These are phyloP conservation scores for Gastrophryne carolinensis DNA, from an alignment of 2,797 vertebrate genomes.

Conservation along the genomic window DNA sequence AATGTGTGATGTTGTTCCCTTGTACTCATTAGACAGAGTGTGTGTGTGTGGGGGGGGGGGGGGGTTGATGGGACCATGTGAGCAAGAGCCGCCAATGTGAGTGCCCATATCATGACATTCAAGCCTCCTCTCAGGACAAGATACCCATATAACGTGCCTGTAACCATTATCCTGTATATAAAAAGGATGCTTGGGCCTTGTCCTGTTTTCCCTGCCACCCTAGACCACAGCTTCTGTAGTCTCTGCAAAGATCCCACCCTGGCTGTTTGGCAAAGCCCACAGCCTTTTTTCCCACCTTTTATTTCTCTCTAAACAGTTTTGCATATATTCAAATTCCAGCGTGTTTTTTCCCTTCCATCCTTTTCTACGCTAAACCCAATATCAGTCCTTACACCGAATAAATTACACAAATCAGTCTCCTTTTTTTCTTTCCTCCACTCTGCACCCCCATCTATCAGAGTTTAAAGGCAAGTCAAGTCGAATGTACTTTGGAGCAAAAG, in stretches of 20 bases:
- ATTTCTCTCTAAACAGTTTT: slow-evolving; percentile 66
- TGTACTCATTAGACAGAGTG: no score
- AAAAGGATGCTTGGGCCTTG: no score
- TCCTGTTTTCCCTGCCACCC: no score
- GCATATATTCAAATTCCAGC: slow-evolving; percentile 67
- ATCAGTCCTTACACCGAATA: slow-evolving; percentile 57
- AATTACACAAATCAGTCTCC: slow-evolving; percentile 70
- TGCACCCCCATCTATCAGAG: slow-evolving; percentile 73
- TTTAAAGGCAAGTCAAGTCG: slow-evolving; percentile 70
- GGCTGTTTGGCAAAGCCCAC: slow-evolving; percentile 54
- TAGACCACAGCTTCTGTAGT: no score
- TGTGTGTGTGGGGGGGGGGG: not conserved
- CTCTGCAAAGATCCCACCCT: no score
- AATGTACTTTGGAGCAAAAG: slow-evolving; percentile 67
- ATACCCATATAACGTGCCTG: no score
- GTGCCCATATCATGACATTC: not conserved
- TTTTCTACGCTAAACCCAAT: slow-evolving; percentile 40
- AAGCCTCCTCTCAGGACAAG: no score
- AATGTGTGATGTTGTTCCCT: no score
- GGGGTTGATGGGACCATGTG: not conserved
- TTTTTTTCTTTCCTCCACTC: slow-evolving; percentile 56
- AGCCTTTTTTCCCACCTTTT: slow-evolving; percentile 40
- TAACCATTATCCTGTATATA: no score
- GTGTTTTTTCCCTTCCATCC: slow-evolving; percentile 43
- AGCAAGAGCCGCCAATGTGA: not conserved